Evolutionary conservation across 53 echinoderm and acorn worm genomes (phyloP), one percentile per base, ranked within the genome.

Genomic region (Patiria pectinifera): DNA sequence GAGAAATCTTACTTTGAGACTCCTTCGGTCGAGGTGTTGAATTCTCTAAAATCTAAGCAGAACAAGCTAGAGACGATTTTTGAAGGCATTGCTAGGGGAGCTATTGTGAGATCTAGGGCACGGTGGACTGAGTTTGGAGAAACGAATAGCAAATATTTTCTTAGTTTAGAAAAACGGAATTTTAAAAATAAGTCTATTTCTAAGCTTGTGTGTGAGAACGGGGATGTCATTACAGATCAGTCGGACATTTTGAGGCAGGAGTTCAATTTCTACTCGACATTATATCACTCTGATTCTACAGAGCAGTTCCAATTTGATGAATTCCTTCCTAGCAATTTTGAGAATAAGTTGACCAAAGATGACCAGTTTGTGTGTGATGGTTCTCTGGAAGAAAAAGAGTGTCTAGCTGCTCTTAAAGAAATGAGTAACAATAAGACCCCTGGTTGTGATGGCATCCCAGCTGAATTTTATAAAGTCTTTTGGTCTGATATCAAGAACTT

Each of bases 381-480:
- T 76, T 66, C 85, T 13, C 23, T 95, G 63, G 92, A 85, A 35
- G 53, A 78, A 46, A 61, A 53, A 79, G 94, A 95, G 90, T 80
- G 92, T 46, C 48, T 59, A 18, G 81, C 59, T 88, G 71, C 92
- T 24, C 72, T 95, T 43, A 89, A 94, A 75, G 82, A 82, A 46
- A 96, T 95, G 96, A 21, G 62, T 44, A 92, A 88, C 59, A 91
- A 93, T 43, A 95, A 95, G 62, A 91, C 88, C 49, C 96, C 94
- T 45, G 93, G 94, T 61, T 44, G 75, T 25, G 91, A 96, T 93
- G 96, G 94, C 16, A 47, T 96, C 18, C 83, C 91, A 26, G 69
- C 59, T 71, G 93, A 93, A 71, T 95, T 96, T 78, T 95, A 95
- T 93, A 85, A 93, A 69, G 14, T 82, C 6, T 82, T 94, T 86